phyloP scores from a whole-genome alignment of 1,140 invertebrate genomes.

The Penaeus vannamei region DNA sequence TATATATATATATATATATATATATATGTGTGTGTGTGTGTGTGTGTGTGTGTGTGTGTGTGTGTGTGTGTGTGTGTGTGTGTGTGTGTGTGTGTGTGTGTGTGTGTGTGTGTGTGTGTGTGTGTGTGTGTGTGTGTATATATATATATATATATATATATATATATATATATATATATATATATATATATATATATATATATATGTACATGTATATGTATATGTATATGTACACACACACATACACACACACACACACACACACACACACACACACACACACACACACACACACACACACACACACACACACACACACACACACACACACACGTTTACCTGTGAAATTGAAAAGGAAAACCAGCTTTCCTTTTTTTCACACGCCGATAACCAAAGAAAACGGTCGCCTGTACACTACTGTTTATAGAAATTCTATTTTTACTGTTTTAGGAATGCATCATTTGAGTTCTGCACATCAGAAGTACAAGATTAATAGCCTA shows the following conservation, averaged over 20 bases:
- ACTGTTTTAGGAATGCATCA: too few species aligned
- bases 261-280: slow-evolving; percentile 11
- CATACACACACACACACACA: slow-evolving; percentile 11
- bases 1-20: too few species aligned
- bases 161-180: slow-evolving; percentile 16
- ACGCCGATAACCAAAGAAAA: background rate
- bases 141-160: slow-evolving; percentile 16
- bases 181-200: slow-evolving; percentile 7
- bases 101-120: background rate
- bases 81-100: background rate
- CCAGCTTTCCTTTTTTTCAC: background rate
- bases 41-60: too few species aligned
- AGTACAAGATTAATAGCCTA: too few species aligned
- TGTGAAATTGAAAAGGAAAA: background rate
- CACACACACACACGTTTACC: background rate
- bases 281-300: slow-evolving; percentile 11
- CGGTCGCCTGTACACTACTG: too few species aligned
- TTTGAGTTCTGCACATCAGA: too few species aligned
- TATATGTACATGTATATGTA: too few species aligned
- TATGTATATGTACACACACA: slow-evolving; percentile 12
- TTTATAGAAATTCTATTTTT: too few species aligned
- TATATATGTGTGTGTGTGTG: too few species aligned
- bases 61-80: background rate
- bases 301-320: slow-evolving; percentile 11
- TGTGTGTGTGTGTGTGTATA: background rate